Base-by-base conservation (phyloP, 37 sponge, comb jelly and placozoan species). In the Beroe ovata region DNA sequence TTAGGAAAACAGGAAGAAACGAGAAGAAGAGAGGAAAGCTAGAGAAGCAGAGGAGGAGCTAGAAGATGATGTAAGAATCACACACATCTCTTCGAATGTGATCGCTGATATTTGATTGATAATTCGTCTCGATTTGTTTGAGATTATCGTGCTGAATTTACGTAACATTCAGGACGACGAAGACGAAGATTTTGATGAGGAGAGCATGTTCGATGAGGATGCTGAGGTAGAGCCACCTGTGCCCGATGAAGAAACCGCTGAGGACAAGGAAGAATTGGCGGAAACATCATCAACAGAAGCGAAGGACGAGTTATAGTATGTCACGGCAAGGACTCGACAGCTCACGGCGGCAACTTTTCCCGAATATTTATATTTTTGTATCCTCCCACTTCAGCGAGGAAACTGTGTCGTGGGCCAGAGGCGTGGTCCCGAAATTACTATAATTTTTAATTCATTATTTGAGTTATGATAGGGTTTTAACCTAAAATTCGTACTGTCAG, bases 1-100 rank as follows among this genome's bases (percentile, higher is more conserved):
- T 26, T 91, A 97, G 60, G 95, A 60, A 42, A 96, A 94, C 60
- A 96, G 92, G 60, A 89, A 77, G 40, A 60, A 81, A 33, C 91
- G 90, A 60, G 92, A 94, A 60, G 94, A 81, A 60, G 94, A 94
- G 40, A 94, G 91, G 14, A 92, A 58, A 0, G 92, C 89, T 16
- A 88, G 90, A n/a, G 91, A 90, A 20, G 92, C 90, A 0, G 95
- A 91, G 59, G 93, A 93, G 21, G 94, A 88, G 1, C 90, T 88
- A 20, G 94, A 91, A 18, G 91, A 89, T 34, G 92, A 90, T 19
- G 92, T 71, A 71, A 36, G 71, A 20, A 71, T 20, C 29, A 6
- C 34, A 8, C 8, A n/a, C 8, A 22, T 23, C 21, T 23, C 26
- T n/a, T 63, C 26, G 21, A 14, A 23, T 23, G 18, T 58, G 11